Evolutionary conservation across 2,888 invertebrate species (phyloP).

Genomic region (Apamea anceps): DNA sequence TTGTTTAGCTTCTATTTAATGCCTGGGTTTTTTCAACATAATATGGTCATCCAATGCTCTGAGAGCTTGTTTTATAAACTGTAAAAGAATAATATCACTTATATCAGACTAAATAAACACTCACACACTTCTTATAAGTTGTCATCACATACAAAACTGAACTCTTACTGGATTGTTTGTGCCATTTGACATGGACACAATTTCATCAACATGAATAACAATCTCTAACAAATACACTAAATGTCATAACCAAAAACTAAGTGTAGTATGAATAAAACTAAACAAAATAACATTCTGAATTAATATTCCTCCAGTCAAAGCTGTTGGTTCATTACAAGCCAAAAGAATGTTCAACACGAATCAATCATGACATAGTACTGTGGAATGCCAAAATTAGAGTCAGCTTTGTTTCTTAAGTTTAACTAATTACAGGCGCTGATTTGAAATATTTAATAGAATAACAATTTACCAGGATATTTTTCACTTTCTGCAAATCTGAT

Average conservation of each 20-base stretch:
- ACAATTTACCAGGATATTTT: conserved; percentile 80
- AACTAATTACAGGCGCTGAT: conserved; percentile 53
- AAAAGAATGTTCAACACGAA: conserved; percentile 78
- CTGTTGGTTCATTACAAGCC: conserved; percentile 65
- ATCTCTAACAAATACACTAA: conserved; percentile 28
- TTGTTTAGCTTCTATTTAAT: conserved; percentile 61
- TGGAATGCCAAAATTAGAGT: conserved; percentile 89
- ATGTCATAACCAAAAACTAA: conserved; percentile 27
- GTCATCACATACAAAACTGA: conserved; percentile 23
- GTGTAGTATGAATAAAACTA: conserved; percentile 18
- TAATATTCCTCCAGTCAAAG: conserved; percentile 51
- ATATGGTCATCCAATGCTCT: conserved; percentile 45
- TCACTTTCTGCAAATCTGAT: conserved; percentile 81
- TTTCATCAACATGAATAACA: conserved; percentile 60
- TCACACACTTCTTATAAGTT: conserved; percentile 28
- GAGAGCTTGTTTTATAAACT: conserved; percentile 50
- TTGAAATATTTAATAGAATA: conserved; percentile 58
- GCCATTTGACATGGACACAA: conserved; percentile 50
- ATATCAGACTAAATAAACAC: conserved; percentile 30
- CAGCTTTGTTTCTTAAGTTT: conserved; percentile 78
- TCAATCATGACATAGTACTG: conserved; percentile 84
- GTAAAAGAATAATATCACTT: conserved; percentile 53
- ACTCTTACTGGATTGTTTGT: conserved; percentile 57
- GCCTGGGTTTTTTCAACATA: conserved; percentile 57
- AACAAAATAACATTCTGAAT: conserved; percentile 42